Conservation (phyloP, 2,888 invertebrate genomes). For the Ochlodes sylvanus region DNA sequence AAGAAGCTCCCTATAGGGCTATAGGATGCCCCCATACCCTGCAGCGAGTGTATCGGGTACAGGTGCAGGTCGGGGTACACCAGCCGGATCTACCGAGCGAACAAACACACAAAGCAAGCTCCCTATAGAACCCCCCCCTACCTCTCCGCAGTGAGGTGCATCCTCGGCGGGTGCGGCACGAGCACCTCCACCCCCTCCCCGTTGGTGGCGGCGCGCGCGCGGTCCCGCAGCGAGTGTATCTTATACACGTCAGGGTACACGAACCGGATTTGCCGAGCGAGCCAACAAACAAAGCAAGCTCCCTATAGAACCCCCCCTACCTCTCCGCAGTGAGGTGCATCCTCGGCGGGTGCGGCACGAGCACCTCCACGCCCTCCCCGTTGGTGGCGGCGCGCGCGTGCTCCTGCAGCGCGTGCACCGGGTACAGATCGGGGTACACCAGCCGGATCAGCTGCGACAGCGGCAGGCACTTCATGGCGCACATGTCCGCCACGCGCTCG, state of each 20-base stretch:
- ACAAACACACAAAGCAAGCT: too few relatives aligned
- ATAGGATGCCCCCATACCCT: too few relatives aligned
- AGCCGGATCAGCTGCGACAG: constrained; percentile 91
- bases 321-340: constrained; percentile 94
- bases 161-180: constrained; percentile 88
- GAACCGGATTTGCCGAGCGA: too few relatives aligned
- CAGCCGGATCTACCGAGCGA: too few relatives aligned
- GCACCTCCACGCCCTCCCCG: constrained; percentile 52
- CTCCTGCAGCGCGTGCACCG: constrained; percentile 88
- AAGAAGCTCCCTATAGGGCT: too few relatives aligned
- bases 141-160: constrained; percentile 94
- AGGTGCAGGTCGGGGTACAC: too few relatives aligned
- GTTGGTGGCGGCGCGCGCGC: constrained; percentile 63
- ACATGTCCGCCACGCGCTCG: constrained; percentile 97
- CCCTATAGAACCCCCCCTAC: constrained; percentile 57
- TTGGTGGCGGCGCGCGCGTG: constrained; percentile 63
- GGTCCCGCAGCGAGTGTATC: too few relatives aligned
- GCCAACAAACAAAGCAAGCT: too few relatives aligned
- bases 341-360: constrained; percentile 88
- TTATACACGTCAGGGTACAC: too few relatives aligned
- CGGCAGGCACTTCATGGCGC: constrained; percentile 95
- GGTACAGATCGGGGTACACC: constrained; percentile 97
- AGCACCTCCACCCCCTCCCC: constrained; percentile 52
- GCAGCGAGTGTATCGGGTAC: too few relatives aligned
- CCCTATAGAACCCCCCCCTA: constrained; percentile 49